Evolutionary conservation across 2,888 invertebrate genomes (phyloP).

Genomic region (Hypolimnas misippus): DNA sequence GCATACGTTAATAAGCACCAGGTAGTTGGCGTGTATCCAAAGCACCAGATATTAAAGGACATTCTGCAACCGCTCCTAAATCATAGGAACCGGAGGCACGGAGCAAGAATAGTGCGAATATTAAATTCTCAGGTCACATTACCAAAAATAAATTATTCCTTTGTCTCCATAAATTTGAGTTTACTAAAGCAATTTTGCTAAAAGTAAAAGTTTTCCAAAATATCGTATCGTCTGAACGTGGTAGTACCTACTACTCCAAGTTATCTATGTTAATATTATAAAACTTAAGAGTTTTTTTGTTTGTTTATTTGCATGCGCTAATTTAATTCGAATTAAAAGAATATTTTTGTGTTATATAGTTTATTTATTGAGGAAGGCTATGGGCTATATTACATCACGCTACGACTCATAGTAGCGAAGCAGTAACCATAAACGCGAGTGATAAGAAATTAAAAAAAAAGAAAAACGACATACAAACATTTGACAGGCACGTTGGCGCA

Average conservation of each 20-base stretch:
- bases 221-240: not conserved
- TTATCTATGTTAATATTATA: too few species aligned
- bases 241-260: not conserved
- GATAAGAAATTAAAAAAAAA: too few species aligned
- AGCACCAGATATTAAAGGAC: slow-evolving; percentile 47
- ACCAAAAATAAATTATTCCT: slow-evolving; percentile 12
- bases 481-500: too few species aligned
- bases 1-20: slow-evolving; percentile 49
- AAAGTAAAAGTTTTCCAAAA: not conserved
- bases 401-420: too few species aligned
- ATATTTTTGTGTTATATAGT: too few species aligned
- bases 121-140: slow-evolving; percentile 32
- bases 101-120: slow-evolving; percentile 33
- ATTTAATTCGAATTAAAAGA: too few species aligned
- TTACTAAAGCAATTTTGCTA: not conserved
- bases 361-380: too few species aligned
- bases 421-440: too few species aligned
- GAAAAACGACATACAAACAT: too few species aligned
- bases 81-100: slow-evolving; percentile 38
- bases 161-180: not conserved
- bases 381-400: too few species aligned
- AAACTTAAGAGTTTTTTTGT: too few species aligned
- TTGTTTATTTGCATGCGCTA: too few species aligned
- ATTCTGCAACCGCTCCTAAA: slow-evolving; percentile 46
- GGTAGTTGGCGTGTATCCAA: slow-evolving; percentile 48